Evolutionary conservation across 2,797 vertebrate species (phyloP).

Genomic region (Hemitrygon akajei): DNA sequence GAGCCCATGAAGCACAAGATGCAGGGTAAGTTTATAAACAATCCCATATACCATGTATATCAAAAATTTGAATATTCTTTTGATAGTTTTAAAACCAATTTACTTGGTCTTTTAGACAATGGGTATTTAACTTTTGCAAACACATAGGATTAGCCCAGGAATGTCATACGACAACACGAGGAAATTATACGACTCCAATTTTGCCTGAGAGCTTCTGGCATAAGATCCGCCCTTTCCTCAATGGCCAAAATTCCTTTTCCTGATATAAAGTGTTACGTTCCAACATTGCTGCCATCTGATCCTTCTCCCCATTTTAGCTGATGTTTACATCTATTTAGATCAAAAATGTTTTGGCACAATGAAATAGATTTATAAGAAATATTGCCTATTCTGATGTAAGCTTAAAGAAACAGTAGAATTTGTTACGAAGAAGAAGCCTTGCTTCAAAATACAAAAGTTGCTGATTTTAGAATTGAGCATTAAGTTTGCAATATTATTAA

Average conservation of each 20-base stretch:
- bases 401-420: not conserved
- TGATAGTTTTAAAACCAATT: not conserved
- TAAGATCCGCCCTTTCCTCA: not conserved
- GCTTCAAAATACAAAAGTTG: not conserved
- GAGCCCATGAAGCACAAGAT: conserved; percentile 95
- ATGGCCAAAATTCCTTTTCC: not conserved
- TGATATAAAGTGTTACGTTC: not conserved
- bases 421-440: not conserved
- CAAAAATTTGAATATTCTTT: not conserved
- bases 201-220: not conserved
- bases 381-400: not conserved
- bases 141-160: not conserved
- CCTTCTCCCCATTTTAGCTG: not conserved
- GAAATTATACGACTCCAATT: too few species aligned
- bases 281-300: not conserved
- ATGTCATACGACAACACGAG: too few species aligned
- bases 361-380: not conserved
- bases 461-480: not conserved
- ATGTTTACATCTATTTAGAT: not conserved
- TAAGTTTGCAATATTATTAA: not conserved
- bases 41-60: not conserved
- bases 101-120: not conserved
- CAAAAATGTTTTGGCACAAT: not conserved
- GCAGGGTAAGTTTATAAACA: conserved; percentile 72
- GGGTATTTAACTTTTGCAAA: not conserved